These are phyloP conservation scores for Columba guinea DNA, from an alignment of 2,797 vertebrate species.

Conservation along the genomic window DNA sequence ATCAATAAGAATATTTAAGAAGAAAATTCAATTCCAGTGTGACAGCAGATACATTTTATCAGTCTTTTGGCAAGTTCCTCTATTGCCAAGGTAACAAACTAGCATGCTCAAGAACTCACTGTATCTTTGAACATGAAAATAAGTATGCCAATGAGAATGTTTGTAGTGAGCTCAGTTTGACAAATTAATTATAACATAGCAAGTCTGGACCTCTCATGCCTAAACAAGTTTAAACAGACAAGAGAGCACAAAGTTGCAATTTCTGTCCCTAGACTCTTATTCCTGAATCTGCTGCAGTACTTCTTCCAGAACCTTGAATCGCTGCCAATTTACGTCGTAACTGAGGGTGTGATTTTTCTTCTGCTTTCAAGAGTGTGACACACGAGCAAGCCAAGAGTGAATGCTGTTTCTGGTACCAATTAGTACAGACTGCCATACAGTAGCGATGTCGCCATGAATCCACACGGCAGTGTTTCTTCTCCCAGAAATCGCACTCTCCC, in stretches of 20 bases:
- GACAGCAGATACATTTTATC: background rate
- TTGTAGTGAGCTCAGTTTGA: background rate
- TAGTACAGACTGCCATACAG: background rate
- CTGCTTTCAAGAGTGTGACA: background rate
- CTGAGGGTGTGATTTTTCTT: background rate
- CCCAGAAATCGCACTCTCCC: background rate
- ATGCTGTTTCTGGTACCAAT: conserved; percentile 11
- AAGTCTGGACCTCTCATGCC: background rate
- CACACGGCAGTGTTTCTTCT: background rate
- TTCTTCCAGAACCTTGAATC: background rate
- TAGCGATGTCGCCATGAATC: conserved; percentile 2
- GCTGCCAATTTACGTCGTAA: background rate
- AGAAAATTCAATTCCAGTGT: background rate
- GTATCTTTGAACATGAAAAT: background rate
- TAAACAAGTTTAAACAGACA: background rate
- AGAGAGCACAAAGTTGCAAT: background rate
- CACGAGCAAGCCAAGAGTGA: background rate
- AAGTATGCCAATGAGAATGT: background rate
- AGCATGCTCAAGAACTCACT: background rate
- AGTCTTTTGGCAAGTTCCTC: background rate
- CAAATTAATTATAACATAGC: background rate
- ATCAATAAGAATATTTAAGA: background rate
- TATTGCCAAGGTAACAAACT: conserved; percentile 62
- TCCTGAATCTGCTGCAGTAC: background rate
- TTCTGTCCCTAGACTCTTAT: background rate